These are phyloP conservation scores for Melipona bicolor DNA, from an alignment of 2,888 invertebrate genomes.

Conservation along the genomic window DNA sequence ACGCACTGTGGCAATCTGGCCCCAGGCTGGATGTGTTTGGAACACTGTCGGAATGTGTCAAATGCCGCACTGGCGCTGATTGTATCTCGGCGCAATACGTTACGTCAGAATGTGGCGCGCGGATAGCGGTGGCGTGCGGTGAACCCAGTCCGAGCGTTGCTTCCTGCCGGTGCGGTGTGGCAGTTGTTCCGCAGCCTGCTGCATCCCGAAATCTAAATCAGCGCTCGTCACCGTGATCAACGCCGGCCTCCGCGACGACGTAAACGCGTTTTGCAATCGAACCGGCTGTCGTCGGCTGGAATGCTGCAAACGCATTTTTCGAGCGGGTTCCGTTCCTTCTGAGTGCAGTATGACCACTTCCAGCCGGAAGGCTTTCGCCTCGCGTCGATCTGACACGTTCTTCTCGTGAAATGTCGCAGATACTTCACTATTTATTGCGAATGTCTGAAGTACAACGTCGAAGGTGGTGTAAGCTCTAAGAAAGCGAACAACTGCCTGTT, in stretches of 20 bases:
- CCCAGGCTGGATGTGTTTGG: neutral
- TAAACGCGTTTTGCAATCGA: conserved; percentile 34
- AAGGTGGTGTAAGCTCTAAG: too few species aligned
- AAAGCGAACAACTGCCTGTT: too few species aligned
- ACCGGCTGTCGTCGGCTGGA: neutral
- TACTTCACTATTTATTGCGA: too few species aligned
- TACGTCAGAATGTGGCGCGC: conserved; percentile 62
- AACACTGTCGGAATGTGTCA: conserved; percentile 55
- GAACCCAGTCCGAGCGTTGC: conserved; percentile 63
- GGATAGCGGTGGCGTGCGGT: conserved; percentile 64
- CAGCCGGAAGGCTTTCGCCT: too few species aligned
- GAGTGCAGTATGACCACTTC: too few species aligned
- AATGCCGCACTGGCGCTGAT: conserved; percentile 65
- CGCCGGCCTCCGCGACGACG: conserved; percentile 15
- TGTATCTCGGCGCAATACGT: conserved; percentile 71
- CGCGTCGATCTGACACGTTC: too few species aligned
- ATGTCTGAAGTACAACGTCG: too few species aligned
- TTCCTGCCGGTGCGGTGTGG: conserved; percentile 58
- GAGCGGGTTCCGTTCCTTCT: too few species aligned
- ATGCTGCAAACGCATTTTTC: too few species aligned
- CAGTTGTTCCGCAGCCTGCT: conserved; percentile 56
- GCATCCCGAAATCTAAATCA: conserved; percentile 56
- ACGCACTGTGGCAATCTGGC: conserved; percentile 1
- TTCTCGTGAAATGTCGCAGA: too few species aligned
- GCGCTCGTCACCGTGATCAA: conserved; percentile 54